Base-by-base conservation (phyloP, 2,888 invertebrate species). In the Pediacus dermestoides region DNA sequence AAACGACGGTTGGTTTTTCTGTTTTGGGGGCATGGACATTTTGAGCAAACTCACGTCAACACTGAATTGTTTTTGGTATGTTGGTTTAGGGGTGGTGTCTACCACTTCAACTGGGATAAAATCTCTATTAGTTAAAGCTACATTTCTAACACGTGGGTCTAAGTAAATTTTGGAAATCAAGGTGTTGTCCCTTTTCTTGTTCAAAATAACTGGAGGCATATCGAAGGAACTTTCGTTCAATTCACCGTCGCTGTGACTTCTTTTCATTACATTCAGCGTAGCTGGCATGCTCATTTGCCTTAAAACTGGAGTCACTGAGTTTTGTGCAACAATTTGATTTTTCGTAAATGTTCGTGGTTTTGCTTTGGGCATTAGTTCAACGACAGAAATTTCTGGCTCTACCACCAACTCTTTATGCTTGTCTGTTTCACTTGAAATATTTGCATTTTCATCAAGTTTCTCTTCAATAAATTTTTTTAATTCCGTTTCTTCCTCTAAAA, bases 101-200 rank as follows among this genome's bases (percentile, higher is more conserved):
- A 11, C 22, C 4, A 21, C 18, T 11, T 40, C 38, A 1, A 38
- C 15, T 1, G 57, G 55, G n/a, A 56, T 44, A 14, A 42, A 34
- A 4, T 58, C 51, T 18, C 54, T 49, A 23, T 55, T 60, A 9
- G 44, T 40, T 15, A 59, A 33, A 1, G 57, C 62, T 37, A 57
- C 58, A 26, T 48, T 53, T 11, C 56, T 34, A 3, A 60, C 61
- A 10, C 50, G 42, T 6, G 57, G 54, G 38, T 60, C 53, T 14
- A 54, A 46, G 31, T 63, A 61, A 32, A 60, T 60, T 39, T 57
- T 60, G 2, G 53, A 57, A 15, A 62, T 60, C 16, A 58, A 32
- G 0, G 62, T 61, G 34, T 61, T 61, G 39, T 62, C 61, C 13
- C 49, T 58, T 37, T 55, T 55, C 27, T 46, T 53, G 2, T 40